These are phyloP conservation scores for Paragorgia papillata DNA, from an alignment of 92 coral and sea anemone species.

Conservation along the genomic window DNA sequence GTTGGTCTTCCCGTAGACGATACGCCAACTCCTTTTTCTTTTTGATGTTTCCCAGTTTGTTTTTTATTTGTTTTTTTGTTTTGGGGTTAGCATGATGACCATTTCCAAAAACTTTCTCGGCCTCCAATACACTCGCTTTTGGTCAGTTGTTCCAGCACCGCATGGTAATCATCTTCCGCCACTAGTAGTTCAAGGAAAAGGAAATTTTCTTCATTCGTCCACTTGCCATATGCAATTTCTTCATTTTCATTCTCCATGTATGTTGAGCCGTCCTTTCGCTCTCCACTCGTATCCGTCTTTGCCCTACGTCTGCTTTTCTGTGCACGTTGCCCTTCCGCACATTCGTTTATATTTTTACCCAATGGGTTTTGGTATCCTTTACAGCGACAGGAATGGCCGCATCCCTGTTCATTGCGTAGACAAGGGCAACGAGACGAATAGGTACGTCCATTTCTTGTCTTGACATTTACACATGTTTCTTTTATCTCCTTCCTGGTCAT, in stretches of 20 bases:
- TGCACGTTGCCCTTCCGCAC: no score
- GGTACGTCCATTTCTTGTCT: no score
- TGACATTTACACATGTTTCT: no score
- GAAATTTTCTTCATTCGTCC: conserved; percentile 61
- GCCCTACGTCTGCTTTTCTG: conserved; percentile 3
- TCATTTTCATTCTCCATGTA: conserved; percentile 47
- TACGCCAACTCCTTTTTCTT: conserved; percentile 39
- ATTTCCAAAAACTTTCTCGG: no score
- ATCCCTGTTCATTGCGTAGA: no score
- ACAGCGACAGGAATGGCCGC: no score
- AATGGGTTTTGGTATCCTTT: no score
- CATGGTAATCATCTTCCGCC: background rate
- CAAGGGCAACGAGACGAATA: no score
- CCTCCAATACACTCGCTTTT: no score
- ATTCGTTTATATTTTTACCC: no score
- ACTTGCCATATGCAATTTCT: conserved; percentile 36
- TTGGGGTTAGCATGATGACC: conserved; percentile 24
- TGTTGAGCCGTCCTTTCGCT: conserved; percentile 42
- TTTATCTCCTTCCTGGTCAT: no score
- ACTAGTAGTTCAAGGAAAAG: conserved; percentile 48
- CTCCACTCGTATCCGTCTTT: conserved; percentile 36
- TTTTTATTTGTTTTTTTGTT: conserved; percentile 37
- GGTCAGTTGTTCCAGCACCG: no score
- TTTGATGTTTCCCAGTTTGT: conserved; percentile 37
- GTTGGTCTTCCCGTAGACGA: conserved; percentile 37